Conservation (phyloP, 2,888 invertebrate genomes). For the Galerucella pusilla region DNA sequence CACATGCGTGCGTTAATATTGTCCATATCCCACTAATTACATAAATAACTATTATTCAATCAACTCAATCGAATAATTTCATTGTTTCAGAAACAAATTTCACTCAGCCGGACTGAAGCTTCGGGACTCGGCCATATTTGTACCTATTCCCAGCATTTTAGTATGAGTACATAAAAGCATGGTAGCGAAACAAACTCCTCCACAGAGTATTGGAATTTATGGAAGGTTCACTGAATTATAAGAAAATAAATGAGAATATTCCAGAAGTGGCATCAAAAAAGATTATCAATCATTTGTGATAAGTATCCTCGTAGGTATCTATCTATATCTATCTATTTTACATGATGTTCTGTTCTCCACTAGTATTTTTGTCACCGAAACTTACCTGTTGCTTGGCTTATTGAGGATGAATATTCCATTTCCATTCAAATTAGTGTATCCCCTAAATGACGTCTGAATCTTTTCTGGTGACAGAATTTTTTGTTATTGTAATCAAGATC, state of each 20-base stretch:
- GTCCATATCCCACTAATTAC: too few species aligned
- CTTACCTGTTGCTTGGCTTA: too few species aligned
- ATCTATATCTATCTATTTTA: too few species aligned
- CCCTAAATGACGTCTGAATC: not conserved
- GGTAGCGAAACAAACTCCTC: not conserved
- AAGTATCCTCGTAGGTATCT: too few species aligned
- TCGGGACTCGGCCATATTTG: slow-evolving; percentile 1
- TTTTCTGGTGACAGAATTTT: not conserved
- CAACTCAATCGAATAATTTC: too few species aligned
- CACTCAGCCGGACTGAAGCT: not conserved
- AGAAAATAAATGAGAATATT: not conserved
- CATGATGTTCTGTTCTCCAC: too few species aligned
- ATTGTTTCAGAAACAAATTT: slow-evolving; percentile 5
- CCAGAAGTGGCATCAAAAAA: not conserved
- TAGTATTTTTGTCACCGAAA: too few species aligned
- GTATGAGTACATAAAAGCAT: slow-evolving; percentile 3
- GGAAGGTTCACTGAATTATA: not conserved
- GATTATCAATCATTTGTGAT: not conserved
- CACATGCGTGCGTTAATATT: too few species aligned
- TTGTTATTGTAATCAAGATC: not conserved
- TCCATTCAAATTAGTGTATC: not conserved
- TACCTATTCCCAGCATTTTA: not conserved
- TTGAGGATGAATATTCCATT: not conserved
- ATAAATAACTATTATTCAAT: too few species aligned
- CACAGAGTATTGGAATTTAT: not conserved